These are phyloP conservation scores for Aulostomus chinensis DNA, from an alignment of 2,797 vertebrate species.

Conservation along the genomic window DNA sequence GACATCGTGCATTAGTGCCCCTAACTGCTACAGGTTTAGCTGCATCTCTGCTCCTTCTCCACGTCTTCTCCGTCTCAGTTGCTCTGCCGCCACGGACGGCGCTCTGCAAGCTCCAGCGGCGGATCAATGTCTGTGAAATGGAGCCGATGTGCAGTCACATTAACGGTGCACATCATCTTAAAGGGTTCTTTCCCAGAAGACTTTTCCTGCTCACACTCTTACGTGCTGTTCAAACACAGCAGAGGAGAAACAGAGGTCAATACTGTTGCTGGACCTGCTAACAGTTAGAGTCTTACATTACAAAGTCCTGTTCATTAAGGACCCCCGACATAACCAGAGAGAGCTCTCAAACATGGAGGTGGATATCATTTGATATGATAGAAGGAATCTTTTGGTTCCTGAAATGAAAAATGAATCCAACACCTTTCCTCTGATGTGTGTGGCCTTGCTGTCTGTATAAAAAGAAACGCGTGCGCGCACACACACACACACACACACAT, in stretches of 20 bases:
- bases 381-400: constrained; percentile 57
- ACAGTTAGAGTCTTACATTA: constrained; percentile 62
- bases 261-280: constrained; percentile 30
- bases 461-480: too few species aligned
- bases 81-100: constrained; percentile 13
- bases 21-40: constrained; percentile 18
- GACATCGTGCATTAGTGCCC: constrained; percentile 4
- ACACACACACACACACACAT: constrained; percentile 4
- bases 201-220: constrained; percentile 53
- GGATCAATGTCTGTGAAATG: constrained; percentile 81
- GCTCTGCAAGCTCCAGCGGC: constrained; percentile 35
- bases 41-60: constrained; percentile 3
- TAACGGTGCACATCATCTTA: constrained; percentile 78
- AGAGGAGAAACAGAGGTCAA: constrained; percentile 73
- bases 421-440: constrained; percentile 33
- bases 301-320: constrained; percentile 69
- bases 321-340: constrained; percentile 53
- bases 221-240: constrained; percentile 41
- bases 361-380: constrained; percentile 51
- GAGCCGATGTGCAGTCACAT: constrained; percentile 71
- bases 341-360: constrained; percentile 26
- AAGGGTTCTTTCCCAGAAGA: constrained; percentile 80
- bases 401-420: constrained; percentile 68
- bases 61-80: constrained; percentile 11
- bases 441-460: constrained; percentile 41